Evolutionary conservation across 2,113 vertebrate genomes (phyloP), one percentile per base, ranked within the genome.

Genomic region (Gambusia affinis): DNA sequence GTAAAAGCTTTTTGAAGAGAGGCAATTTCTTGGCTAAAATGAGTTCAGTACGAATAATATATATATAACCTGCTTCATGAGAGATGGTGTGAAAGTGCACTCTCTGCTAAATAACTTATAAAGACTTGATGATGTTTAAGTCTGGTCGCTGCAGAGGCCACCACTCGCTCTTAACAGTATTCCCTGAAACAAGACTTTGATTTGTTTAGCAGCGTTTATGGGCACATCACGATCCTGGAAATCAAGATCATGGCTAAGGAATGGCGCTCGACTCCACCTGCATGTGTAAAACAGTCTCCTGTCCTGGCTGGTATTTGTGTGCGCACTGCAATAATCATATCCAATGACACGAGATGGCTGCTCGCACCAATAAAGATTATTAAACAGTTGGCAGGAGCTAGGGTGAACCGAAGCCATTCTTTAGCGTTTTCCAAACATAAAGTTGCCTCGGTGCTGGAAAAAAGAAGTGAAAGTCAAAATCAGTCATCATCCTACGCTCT

Each of bases 371-470:
- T 73, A 79, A 75, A 78, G 51, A 80, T 74, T 70, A 75, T 78
- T 79, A 80, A 82, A 82, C 37, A 54, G 22, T 10, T 84, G 82
- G 82, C 83, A 54, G 64, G 44, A 71, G 67, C 4, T 33, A 22
- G 35, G 31, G 29, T 51, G 69, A 75, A 78, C 72, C 73, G 37
- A 83, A 81, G n/a, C 70, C 70, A 77, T 87, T 82, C 63, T 76
- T 85, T 87, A 67, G 67, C 62, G 76, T 89, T 82, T 80, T 78
- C 73, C 77, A 82, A 83, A 86, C 63, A 77, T 68, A 72, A 82
- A 68, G 60, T 47, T 75, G 72, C 51, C 69, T 19, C 14, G 64
- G 37, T 22, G 57, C 62, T 68, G 68, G 42, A 63, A 75, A 79
- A 80, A 51, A 33, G 57, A 14, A 17, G 44, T 30, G 54, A 77